Conservation (phyloP, 2,797 vertebrate genomes). For the Rhinoraja longicauda region DNA sequence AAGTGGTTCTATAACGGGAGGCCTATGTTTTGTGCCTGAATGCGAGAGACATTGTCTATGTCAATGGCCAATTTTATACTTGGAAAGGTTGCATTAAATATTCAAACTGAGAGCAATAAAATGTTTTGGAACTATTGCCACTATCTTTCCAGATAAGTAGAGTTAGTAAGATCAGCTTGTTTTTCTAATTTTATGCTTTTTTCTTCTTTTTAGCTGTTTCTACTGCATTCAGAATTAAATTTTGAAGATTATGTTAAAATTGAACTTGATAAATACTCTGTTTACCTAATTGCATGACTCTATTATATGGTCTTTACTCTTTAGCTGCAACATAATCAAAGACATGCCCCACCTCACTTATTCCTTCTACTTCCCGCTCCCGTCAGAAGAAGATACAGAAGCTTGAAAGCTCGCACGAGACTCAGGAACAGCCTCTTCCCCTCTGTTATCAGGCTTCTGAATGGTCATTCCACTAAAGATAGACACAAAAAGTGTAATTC, state of each 20-base stretch:
- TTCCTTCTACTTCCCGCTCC: too few relatives aligned
- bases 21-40: background rate
- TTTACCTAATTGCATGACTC: background rate
- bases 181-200: background rate
- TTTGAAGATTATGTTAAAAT: background rate
- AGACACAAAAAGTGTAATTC: too few relatives aligned
- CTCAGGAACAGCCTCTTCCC: too few relatives aligned
- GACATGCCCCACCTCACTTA: too few relatives aligned
- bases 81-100: background rate
- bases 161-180: background rate
- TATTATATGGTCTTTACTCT: too few relatives aligned
- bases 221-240: background rate
- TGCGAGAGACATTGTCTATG: background rate
- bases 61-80: background rate
- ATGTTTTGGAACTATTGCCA: background rate
- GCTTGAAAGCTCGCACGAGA: too few relatives aligned
- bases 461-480: too few relatives aligned
- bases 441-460: too few relatives aligned
- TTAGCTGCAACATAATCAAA: background rate
- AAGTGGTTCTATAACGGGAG: background rate
- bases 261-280: background rate
- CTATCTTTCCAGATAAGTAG: background rate
- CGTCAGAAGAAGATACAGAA: too few relatives aligned
- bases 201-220: background rate
- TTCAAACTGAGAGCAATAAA: background rate